Evolutionary conservation across 2,888 invertebrate species (phyloP), one percentile per base, ranked within the genome.

Genomic region (Desoria tigrina): DNA sequence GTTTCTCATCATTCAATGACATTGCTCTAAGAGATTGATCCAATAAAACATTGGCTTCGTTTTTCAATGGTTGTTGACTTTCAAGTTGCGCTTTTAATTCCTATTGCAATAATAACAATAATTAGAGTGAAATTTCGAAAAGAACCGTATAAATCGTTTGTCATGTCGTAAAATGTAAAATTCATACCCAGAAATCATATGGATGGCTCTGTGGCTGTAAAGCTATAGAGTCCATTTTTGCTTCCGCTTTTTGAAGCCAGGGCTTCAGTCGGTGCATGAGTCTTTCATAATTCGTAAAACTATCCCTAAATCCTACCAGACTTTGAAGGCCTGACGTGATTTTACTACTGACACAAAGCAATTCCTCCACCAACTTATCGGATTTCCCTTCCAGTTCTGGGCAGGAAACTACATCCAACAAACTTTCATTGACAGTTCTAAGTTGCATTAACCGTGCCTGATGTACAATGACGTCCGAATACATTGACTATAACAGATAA

Each of bases 71-170:
- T 74, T 90, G 90, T 79, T 92, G 86, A 26, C 92, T 86, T 82
- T 92, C 92, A 77, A 90, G 90, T 77, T 92, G 90, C 0, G 92
- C 92, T 79, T 91, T 92, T 53, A 92, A 80, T 81, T 92, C 92
- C 86, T 86, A 75, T 0, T 77, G 77, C 54, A 42, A 24, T n/a
- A 56, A 61, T 49, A 45, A 16, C 16, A 45, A 45, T 21, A 49
- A 51, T 23, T 18, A 51, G 7, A 18, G 18, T 9, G n/a, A 18
- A 21, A n/a, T 9, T 21, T 50, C 2, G 23, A 9, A 65, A 37
- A 24, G 58, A 39, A 54, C 24, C 21, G 26, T n/a, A 26, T n/a
- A n/a, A n/a, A n/a, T n/a, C n/a, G n/a, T n/a, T n/a, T n/a, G n/a
- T n/a, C n/a, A n/a, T 26, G 6, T 24, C 24, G 28, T 54, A 26